Conservation (phyloP, 2,797 vertebrate species). For the Sebastes matsubarae region DNA sequence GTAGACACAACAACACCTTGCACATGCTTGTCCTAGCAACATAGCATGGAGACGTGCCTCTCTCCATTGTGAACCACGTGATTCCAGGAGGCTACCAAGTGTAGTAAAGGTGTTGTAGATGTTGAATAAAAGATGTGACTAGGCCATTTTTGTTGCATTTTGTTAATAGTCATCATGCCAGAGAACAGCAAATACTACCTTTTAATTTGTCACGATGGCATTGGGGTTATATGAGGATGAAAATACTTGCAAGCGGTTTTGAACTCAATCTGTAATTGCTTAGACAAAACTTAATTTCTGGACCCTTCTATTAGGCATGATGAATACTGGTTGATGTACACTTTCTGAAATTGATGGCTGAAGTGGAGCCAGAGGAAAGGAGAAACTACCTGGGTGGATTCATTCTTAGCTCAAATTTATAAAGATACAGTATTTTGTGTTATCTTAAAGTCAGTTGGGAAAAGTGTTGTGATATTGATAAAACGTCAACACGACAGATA, state of each 20-base stretch:
- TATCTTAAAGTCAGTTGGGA: background rate
- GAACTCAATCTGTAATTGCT: background rate
- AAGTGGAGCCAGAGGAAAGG: background rate
- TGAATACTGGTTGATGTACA: background rate
- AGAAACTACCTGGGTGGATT: background rate
- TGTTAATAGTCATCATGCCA: background rate
- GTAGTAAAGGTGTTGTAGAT: background rate
- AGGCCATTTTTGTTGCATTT: background rate
- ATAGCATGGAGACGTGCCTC: no score
- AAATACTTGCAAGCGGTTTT: background rate
- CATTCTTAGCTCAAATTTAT: background rate
- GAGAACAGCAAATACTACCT: background rate
- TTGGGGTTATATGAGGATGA: background rate
- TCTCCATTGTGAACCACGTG: background rate
- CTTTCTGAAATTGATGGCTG: background rate
- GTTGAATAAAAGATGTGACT: background rate
- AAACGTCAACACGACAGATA: background rate
- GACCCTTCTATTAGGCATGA: background rate
- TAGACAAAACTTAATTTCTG: background rate
- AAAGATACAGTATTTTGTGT: background rate
- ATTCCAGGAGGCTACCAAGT: background rate
- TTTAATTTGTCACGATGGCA: background rate
- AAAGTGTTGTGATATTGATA: background rate
- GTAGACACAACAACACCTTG: background rate
- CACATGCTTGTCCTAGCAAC: background rate